Evolutionary conservation across 2,888 invertebrate genomes (phyloP).

Genomic region (Heliconius hortense): DNA sequence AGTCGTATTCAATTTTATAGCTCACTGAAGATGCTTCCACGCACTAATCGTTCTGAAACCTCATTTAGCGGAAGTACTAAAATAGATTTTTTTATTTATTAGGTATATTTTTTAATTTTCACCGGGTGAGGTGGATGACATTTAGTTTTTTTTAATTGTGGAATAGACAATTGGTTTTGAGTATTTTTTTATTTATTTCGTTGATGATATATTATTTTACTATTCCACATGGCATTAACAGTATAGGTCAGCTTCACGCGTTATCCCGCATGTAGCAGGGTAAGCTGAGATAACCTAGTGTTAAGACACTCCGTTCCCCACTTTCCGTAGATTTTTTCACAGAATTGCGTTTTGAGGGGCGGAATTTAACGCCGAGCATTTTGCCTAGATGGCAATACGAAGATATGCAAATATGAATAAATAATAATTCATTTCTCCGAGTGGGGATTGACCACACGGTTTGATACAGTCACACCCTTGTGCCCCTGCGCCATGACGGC

Average conservation of each 20-base stretch:
- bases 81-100: constrained; percentile 46
- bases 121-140: not conserved
- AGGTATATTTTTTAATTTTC: not conserved
- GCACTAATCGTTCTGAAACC: constrained; percentile 47
- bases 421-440: too few species aligned
- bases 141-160: not conserved
- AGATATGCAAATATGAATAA: too few species aligned
- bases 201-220: not conserved
- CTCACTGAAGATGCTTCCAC: constrained; percentile 52
- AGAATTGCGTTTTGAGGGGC: too few species aligned
- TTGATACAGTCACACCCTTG: too few species aligned
- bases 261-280: too few species aligned
- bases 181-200: not conserved
- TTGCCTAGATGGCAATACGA: too few species aligned
- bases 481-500: too few species aligned
- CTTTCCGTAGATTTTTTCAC: too few species aligned
- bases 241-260: not conserved
- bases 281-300: too few species aligned
- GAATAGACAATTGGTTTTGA: not conserved
- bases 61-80: constrained; percentile 52
- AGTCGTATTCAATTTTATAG: constrained; percentile 56
- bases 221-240: constrained; percentile 1
- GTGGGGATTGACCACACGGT: too few species aligned
- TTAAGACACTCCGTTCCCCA: too few species aligned
- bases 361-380: too few species aligned